Conservation (phyloP, 2,113 vertebrate genomes). For the Poeciliopsis retropinna region DNA sequence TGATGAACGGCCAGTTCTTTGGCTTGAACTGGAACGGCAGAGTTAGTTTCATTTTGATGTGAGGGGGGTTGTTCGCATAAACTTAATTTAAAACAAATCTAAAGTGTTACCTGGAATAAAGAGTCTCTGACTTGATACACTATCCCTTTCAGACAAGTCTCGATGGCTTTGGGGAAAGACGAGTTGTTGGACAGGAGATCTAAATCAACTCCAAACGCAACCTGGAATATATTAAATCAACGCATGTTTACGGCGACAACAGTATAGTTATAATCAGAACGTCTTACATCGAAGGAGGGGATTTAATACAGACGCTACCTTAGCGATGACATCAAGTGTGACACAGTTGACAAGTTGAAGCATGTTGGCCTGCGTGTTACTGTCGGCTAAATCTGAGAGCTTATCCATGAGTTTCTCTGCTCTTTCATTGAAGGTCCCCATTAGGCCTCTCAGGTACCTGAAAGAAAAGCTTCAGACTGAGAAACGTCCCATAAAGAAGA, state of each 20-base stretch:
- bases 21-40: constrained; percentile 75
- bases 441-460: constrained; percentile 76
- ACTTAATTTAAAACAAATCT: constrained; percentile 5
- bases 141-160: constrained; percentile 82
- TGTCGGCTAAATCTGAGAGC: constrained; percentile 59
- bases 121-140: constrained; percentile 54
- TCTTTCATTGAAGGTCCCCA: constrained; percentile 73
- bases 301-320: constrained; percentile 45
- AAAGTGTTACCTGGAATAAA: constrained; percentile 69
- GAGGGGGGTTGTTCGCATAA: neutral
- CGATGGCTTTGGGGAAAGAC: constrained; percentile 82
- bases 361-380: constrained; percentile 56
- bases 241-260: neutral
- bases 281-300: neutral
- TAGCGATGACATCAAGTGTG: constrained; percentile 76
- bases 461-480: neutral
- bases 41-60: neutral
- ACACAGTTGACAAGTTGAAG: constrained; percentile 68
- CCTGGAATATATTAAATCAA: constrained; percentile 65
- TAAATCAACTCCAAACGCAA: constrained; percentile 89
- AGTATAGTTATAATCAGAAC: neutral
- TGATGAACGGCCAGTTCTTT: constrained; percentile 78
- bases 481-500: neutral
- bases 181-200: constrained; percentile 74
- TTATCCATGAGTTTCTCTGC: constrained; percentile 73